A percentile compares a stretch with the other conserved stretches of the same genome.
Conservation (phyloP, 2,888 invertebrate genomes). For the Leptinotarsa haldemani region DNA sequence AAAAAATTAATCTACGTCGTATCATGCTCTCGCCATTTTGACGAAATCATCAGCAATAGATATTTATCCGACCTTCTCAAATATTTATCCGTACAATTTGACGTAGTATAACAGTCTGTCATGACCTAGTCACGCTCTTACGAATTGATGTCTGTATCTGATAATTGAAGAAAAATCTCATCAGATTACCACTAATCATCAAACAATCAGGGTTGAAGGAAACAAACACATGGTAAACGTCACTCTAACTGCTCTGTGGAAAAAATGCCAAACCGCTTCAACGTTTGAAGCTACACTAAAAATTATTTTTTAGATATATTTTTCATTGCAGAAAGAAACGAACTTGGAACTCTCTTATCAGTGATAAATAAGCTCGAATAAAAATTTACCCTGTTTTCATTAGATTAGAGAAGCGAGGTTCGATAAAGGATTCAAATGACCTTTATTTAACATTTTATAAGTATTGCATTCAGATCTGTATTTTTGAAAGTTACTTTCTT, state of each 20-base stretch:
- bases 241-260: constrained; percentile 22
- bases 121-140: constrained; percentile 27
- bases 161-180: constrained; percentile 24
- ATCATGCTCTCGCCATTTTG: neutral
- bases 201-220: constrained; percentile 29
- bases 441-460: constrained; percentile 47
- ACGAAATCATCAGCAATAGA: neutral
- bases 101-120: constrained; percentile 20
- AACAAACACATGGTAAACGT: constrained; percentile 17
- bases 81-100: constrained; percentile 7
- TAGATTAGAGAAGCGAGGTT: constrained; percentile 55
- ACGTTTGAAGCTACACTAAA: constrained; percentile 47
- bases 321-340: constrained; percentile 47
- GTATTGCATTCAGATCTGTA: constrained; percentile 1
- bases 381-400: constrained; percentile 56
- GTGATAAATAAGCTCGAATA: constrained; percentile 52
- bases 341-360: constrained; percentile 61
- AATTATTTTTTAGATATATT: constrained; percentile 52
- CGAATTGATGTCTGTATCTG: constrained; percentile 26
- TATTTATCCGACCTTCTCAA: constrained; percentile 3
- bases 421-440: constrained; percentile 48
- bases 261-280: constrained; percentile 37
- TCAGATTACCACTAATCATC: constrained; percentile 20
- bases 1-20: neutral
- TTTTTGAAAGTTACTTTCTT: neutral